Evolutionary conservation across 2,888 invertebrate genomes (phyloP), one percentile per base, ranked within the genome.

Genomic region (Drosophila basisetae): DNA sequence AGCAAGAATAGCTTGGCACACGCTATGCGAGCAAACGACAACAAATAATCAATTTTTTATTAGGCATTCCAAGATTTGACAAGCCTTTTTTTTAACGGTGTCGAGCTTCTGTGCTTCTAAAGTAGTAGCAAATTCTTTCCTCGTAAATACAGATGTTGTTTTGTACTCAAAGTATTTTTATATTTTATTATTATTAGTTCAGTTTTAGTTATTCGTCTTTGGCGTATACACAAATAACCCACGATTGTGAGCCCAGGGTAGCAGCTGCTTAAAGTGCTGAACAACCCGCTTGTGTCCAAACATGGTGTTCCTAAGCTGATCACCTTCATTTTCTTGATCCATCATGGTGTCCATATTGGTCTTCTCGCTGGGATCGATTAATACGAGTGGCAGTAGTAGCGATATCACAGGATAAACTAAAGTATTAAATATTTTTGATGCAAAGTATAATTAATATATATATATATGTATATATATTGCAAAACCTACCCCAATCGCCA

Each of bases 221-320:
- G 28, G 18, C 11, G 33, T 52, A 2, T 76, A 68, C 30, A 88
- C 82, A 68, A 92, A 91, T 0, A 84, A 65, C 0, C 92, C 92
- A 0, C 91, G 86, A 63, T 84, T 80, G 47, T 89, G 68, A 4
- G 91, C 83, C 91, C 92, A 92, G 16, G 91, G 92, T 4, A 93
- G 56, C 39, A 92, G 67, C n/a, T 82, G 58, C 52, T 81, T 82
- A 25, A 89, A 81, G 64, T 90, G 89, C 9, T 81, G 61, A 0
- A 86, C 80, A 64, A 90, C 80, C 16, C 73, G 76, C 1, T 61
- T 66, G 64, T 79, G 90, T 22, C 37, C 68, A 47, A 77, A 91
- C 72, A 84, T 70, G 9, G 47, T 69, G 37, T 65, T 81, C 30
- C 83, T 81, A 55, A 89, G 79, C 18, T 83, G 56, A n/a, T 83